Evolutionary conservation across 2,113 vertebrate genomes (phyloP).

Genomic region (Melanerpes formicivorus): DNA sequence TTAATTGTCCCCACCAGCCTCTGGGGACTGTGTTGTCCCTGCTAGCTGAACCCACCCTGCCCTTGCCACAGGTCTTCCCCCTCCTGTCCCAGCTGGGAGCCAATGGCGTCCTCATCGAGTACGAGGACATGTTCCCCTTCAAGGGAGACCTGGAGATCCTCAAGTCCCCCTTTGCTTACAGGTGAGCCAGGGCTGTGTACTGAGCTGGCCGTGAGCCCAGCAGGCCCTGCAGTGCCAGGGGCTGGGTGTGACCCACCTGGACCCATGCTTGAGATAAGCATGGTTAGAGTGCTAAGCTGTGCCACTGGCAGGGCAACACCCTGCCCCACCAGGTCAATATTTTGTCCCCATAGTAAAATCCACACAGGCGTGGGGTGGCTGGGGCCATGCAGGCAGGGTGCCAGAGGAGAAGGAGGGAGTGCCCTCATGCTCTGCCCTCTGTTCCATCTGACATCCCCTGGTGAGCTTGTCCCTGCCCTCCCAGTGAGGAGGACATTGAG

Average conservation of each 20-base stretch:
- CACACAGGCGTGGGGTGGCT: neutral
- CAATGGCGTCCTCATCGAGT: conserved; percentile 79
- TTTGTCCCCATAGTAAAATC: neutral
- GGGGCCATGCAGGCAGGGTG: neutral
- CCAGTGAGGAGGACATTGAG: conserved; percentile 76
- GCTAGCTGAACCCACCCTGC: neutral
- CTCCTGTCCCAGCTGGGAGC: conserved; percentile 77
- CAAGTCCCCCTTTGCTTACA: conserved; percentile 75
- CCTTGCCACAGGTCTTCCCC: conserved; percentile 63
- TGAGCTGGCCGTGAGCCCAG: fast-evolving
- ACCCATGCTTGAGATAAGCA: fast-evolving
- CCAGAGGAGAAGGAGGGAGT: neutral
- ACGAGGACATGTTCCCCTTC: conserved; percentile 86
- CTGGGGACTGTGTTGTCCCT: neutral
- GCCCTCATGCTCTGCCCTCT: neutral
- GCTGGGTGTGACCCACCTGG: neutral
- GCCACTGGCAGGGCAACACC: neutral
- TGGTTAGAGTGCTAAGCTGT: neutral
- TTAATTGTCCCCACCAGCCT: fast-evolving
- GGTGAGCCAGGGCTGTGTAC: conserved; percentile 47
- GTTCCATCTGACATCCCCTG: neutral
- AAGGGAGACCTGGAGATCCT: conserved; percentile 76
- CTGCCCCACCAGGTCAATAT: neutral
- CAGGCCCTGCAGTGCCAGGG: fast-evolving
- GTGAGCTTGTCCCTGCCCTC: conserved; percentile 30